Evolutionary conservation across 2,797 vertebrate genomes (phyloP).

Genomic region (Brachyrhaphis roseni): DNA sequence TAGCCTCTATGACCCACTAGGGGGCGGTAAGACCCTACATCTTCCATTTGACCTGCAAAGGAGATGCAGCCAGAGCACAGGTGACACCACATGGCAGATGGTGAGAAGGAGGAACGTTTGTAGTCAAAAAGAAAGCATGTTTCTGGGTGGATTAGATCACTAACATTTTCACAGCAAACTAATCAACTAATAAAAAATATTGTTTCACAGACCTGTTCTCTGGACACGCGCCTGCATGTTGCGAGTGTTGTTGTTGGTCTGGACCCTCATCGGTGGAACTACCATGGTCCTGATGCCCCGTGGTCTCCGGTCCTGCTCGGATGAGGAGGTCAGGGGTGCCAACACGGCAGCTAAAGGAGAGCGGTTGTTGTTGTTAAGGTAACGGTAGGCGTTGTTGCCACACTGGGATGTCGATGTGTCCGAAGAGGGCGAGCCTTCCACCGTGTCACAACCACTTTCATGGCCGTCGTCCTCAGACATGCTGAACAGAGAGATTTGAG

Average conservation of each 20-base stretch:
- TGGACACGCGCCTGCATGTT: constrained; percentile 77
- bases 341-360: constrained; percentile 52
- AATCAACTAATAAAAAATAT: neutral
- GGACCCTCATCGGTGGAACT: constrained; percentile 89
- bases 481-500: constrained; percentile 65
- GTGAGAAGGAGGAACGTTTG: constrained; percentile 14
- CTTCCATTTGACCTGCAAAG: constrained; percentile 79
- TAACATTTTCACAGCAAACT: constrained; percentile 1
- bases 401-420: constrained; percentile 81
- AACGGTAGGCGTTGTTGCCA: constrained; percentile 86
- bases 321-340: constrained; percentile 69
- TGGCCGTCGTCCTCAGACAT: constrained; percentile 95
- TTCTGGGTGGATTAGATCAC: constrained; percentile 1
- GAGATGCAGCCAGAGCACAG: constrained; percentile 69
- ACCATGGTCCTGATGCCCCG: constrained; percentile 88
- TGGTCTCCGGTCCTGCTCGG: constrained; percentile 81
- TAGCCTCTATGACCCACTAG: constrained; percentile 75
- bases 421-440: constrained; percentile 91
- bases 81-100: constrained; percentile 37
- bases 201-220: constrained; percentile 81
- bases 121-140: neutral
- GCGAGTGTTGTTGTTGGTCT: constrained; percentile 80
- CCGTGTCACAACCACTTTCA: constrained; percentile 94
- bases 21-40: constrained; percentile 71
- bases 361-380: constrained; percentile 82